Percentiles rank a stretch among this genome's conserved stretches.
phyloP scores from a whole-genome alignment of 2,888 invertebrate genomes.

The Sialis lutaria region DNA sequence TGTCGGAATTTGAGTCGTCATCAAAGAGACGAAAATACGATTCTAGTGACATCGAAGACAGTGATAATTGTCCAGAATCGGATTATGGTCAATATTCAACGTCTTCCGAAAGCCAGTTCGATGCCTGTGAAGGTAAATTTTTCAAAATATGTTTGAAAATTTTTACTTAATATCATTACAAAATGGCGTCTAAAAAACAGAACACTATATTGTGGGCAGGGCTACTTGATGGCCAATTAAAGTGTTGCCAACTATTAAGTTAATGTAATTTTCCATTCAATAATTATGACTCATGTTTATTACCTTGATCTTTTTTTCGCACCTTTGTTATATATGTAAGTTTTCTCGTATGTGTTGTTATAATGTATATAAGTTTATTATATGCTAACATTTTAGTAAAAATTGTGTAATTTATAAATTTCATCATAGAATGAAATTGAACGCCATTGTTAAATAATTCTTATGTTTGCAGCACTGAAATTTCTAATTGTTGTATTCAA shows the following conservation, averaged over 20 bases:
- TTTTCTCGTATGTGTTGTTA: no score
- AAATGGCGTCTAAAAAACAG: constrained; percentile 23
- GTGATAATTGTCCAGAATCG: constrained; percentile 22
- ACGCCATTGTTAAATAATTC: neutral
- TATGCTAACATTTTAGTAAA: no score
- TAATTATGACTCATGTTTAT: neutral
- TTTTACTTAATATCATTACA: constrained; percentile 22
- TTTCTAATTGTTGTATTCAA: neutral
- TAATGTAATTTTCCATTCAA: neutral
- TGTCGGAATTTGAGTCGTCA: constrained; percentile 25
- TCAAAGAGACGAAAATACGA: constrained; percentile 26
- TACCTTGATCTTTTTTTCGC: neutral
- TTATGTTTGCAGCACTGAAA: neutral
- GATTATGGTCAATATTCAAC: constrained; percentile 22
- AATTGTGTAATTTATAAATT: neutral
- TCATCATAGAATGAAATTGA: neutral
- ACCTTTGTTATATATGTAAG: no score
- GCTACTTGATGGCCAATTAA: neutral
- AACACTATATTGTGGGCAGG: constrained; percentile 15
- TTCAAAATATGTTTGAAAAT: constrained; percentile 23
- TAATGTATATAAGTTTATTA: no score
- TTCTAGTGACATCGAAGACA: constrained; percentile 18
- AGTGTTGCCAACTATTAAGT: neutral
- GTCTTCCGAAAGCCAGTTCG: constrained; percentile 19
- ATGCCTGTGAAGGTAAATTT: constrained; percentile 25